A percentile compares a stretch with the other conserved stretches of the same genome.
phyloP scores from a whole-genome alignment of 1,140 invertebrate genomes.

The Drosophila serrata region DNA sequence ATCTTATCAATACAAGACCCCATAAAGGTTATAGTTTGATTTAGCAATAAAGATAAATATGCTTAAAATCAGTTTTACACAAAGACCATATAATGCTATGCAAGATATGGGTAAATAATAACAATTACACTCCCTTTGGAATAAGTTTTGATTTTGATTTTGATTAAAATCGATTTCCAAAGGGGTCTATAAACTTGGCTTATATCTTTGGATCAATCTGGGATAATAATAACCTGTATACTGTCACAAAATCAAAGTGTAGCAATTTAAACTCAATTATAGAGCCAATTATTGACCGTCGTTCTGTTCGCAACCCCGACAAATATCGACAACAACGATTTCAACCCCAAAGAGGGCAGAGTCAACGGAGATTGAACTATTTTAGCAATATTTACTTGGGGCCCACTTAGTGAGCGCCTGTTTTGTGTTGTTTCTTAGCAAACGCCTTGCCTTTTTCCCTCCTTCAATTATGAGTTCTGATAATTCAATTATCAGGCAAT shows the following conservation, averaged over 20 bases:
- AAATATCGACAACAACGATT: conserved; percentile 15
- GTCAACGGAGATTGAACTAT: conserved; percentile 6
- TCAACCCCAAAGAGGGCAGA: not conserved
- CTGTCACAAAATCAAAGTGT: conserved; percentile 60
- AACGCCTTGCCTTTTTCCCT: conserved; percentile 15
- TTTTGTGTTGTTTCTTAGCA: conserved; percentile 4
- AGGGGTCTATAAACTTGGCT: too few species aligned
- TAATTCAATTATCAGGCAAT: conserved; percentile 80
- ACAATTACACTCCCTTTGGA: not conserved
- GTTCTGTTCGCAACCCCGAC: not conserved
- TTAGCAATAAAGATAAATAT: not conserved
- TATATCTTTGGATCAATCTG: conserved; percentile 13
- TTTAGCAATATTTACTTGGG: conserved; percentile 23
- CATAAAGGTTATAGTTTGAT: not conserved
- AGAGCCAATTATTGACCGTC: conserved; percentile 20
- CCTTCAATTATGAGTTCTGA: conserved; percentile 72
- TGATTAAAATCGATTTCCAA: not conserved
- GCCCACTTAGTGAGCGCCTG: conserved; percentile 67
- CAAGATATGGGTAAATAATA: not conserved
- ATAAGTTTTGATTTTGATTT: not conserved
- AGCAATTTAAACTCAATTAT: conserved; percentile 44
- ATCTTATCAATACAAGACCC: not conserved
- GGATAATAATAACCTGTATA: not conserved
- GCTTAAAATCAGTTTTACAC: not conserved
- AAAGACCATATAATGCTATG: not conserved